phyloP scores from a whole-genome alignment of 2,888 invertebrate genomes.

The Thelaira solivaga region DNA sequence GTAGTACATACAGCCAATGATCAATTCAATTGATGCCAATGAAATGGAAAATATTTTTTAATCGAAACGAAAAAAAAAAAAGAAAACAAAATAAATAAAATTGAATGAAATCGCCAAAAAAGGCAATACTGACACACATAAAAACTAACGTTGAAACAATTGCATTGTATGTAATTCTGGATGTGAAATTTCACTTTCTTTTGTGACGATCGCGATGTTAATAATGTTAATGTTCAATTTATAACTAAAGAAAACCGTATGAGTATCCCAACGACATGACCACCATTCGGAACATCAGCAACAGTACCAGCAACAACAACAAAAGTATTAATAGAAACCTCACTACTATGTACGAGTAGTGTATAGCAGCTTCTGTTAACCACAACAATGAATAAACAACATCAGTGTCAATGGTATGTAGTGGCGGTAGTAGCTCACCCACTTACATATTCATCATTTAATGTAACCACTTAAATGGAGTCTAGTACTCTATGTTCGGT shows the following conservation, averaged over 20 bases:
- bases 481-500: conserved; percentile 8
- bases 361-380: neutral
- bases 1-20: no score
- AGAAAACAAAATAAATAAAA: neutral
- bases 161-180: conserved; percentile 59
- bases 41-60: conserved; percentile 46
- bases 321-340: no score
- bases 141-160: conserved; percentile 39
- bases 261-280: conserved; percentile 25
- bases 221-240: conserved; percentile 51
- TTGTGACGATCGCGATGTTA: conserved; percentile 52
- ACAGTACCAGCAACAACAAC: conserved; percentile 6
- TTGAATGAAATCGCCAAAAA: conserved; percentile 28
- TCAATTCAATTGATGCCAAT: conserved; percentile 43
- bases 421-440: conserved; percentile 50
- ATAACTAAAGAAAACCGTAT: neutral
- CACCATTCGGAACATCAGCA: neutral
- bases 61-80: no score
- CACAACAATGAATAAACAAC: conserved; percentile 2
- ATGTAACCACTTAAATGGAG: conserved; percentile 19
- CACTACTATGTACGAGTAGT: no score
- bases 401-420: conserved; percentile 39
- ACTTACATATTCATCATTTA: conserved; percentile 51
- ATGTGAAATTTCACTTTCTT: conserved; percentile 62
- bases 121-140: neutral